Conservation (phyloP, 2,888 invertebrate genomes). For the Nycteola revayana region DNA sequence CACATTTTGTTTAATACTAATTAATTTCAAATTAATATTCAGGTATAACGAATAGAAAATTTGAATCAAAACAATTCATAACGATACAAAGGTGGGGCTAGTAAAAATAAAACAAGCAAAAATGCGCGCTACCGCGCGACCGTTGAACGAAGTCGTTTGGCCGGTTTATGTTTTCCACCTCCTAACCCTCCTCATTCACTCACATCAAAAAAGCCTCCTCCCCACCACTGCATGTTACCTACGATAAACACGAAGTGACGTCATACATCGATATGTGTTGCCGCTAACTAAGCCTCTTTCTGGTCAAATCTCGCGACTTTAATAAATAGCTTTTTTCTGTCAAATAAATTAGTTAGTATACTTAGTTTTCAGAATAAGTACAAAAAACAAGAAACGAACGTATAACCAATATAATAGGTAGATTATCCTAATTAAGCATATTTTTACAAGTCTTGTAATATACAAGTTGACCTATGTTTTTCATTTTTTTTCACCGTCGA, state of each 20-base stretch:
- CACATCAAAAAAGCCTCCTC: constrained; percentile 57
- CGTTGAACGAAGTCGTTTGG: constrained; percentile 78
- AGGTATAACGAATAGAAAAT: constrained; percentile 24
- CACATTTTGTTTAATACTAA: constrained; percentile 33
- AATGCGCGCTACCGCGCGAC: constrained; percentile 69
- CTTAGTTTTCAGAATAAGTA: no score
- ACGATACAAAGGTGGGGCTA: constrained; percentile 74
- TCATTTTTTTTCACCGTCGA: no score
- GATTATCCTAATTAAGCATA: no score
- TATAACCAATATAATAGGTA: no score
- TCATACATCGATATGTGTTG: no score
- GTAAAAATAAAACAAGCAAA: constrained; percentile 64
- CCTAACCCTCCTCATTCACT: constrained; percentile 51
- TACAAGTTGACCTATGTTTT: no score
- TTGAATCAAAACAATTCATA: constrained; percentile 52
- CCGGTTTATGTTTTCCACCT: constrained; percentile 61
- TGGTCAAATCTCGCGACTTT: no score
- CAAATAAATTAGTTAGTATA: no score
- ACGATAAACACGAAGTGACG: not conserved
- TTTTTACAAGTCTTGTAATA: no score
- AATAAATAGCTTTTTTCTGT: no score
- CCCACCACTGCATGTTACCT: constrained; percentile 30
- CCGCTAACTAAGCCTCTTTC: no score
- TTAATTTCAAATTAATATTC: constrained; percentile 26
- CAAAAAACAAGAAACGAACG: no score